Evolutionary conservation across 2,888 invertebrate genomes (phyloP).

Genomic region (Apamea epomidion): DNA sequence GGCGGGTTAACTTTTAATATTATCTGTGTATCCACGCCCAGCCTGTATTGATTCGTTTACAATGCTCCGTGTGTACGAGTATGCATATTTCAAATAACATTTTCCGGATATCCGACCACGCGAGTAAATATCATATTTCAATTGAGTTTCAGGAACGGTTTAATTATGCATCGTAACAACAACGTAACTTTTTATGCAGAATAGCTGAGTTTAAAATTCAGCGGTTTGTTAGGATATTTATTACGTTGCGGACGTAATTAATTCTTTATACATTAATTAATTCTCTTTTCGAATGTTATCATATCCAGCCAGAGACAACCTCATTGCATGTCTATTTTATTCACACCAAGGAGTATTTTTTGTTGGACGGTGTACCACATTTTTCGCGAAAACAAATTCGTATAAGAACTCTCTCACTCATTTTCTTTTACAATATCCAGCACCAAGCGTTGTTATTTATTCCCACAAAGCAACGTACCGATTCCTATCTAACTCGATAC

Average conservation of each 20-base stretch:
- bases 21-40: conserved; percentile 22
- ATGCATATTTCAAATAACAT: conserved; percentile 38
- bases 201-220: conserved; percentile 21
- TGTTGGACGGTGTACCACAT: background rate
- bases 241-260: conserved; percentile 18
- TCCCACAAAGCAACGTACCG: conserved; percentile 27
- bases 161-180: conserved; percentile 40
- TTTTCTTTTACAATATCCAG: background rate
- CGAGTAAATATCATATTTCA: conserved; percentile 36
- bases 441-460: conserved; percentile 11
- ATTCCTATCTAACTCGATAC: conserved; percentile 49
- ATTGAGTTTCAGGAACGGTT: conserved; percentile 45
- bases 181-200: conserved; percentile 30
- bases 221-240: conserved; percentile 29
- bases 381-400: background rate
- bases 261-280: conserved; percentile 22
- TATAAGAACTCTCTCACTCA: background rate
- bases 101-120: conserved; percentile 19
- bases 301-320: background rate
- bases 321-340: background rate
- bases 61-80: conserved; percentile 2
- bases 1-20: conserved; percentile 40
- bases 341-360: conserved; percentile 5
- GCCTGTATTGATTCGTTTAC: conserved; percentile 48
- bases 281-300: conserved; percentile 16